Evolutionary conservation across 2,113 vertebrate species (phyloP).

Genomic region (Spea multiplicata): DNA sequence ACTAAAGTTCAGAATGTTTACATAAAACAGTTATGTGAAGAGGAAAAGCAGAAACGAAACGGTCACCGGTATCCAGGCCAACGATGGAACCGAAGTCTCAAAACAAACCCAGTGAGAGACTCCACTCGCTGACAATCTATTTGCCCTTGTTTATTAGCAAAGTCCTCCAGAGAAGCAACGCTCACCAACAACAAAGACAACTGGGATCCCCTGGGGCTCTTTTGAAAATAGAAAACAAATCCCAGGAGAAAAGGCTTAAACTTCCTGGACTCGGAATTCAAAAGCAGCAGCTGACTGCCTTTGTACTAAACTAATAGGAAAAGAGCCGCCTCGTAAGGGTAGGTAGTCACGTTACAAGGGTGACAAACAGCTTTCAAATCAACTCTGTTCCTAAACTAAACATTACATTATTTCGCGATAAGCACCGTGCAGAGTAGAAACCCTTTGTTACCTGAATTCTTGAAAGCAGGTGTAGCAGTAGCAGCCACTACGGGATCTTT

Average conservation of each 20-base stretch:
- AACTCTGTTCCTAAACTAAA: not conserved
- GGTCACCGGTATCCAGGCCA: not conserved
- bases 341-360: too few species aligned
- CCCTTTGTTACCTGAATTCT: conserved; percentile 30
- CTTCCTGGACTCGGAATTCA: not conserved
- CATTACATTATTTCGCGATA: not conserved
- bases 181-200: conserved; percentile 15
- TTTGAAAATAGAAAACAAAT: conserved; percentile 15
- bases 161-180: not conserved
- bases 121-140: not conserved
- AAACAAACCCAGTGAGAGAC: not conserved
- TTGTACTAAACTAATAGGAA: too few species aligned
- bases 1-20: too few species aligned
- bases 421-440: not conserved
- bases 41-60: too few species aligned
- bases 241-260: not conserved
- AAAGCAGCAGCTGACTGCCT: not conserved
- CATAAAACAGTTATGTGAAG: too few species aligned
- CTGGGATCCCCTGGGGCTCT: conserved; percentile 4
- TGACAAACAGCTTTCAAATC: too few species aligned
- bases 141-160: not conserved
- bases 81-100: not conserved
- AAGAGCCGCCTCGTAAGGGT: too few species aligned
- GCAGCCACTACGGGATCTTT: conserved; percentile 54
- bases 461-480: conserved; percentile 44